Evolutionary conservation across 1,140 invertebrate species (phyloP).

Genomic region (Diorhabda carinulata): DNA sequence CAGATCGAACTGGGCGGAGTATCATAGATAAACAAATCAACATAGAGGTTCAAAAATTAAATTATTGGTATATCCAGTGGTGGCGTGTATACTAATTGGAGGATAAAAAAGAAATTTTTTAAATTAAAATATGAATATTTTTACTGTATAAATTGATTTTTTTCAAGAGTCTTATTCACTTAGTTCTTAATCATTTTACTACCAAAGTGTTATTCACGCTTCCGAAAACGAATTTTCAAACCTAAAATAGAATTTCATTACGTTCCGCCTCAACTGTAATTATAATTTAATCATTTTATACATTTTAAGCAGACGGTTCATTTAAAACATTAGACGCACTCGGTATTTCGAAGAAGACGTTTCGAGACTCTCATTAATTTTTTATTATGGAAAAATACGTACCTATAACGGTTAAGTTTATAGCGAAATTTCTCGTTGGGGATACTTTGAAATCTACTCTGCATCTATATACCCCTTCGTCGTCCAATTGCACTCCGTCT

Average conservation of each 20-base stretch:
- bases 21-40: too few species aligned
- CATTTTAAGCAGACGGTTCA: conserved; percentile 32
- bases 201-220: conserved; percentile 17
- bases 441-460: conserved; percentile 87
- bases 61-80: too few species aligned
- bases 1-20: too few species aligned
- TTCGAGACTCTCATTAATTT: conserved; percentile 23
- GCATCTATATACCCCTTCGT: conserved; percentile 82
- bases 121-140: too few species aligned
- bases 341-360: conserved; percentile 19
- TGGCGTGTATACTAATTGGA: too few species aligned
- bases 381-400: conserved; percentile 47
- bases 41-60: too few species aligned
- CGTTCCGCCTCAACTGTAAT: conserved; percentile 23
- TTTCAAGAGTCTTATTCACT: conserved; percentile 8
- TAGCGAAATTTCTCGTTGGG: conserved; percentile 83
- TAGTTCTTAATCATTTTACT: conserved; percentile 14
- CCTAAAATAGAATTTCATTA: conserved; percentile 33
- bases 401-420: conserved; percentile 89
- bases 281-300: conserved; percentile 35
- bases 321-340: conserved; percentile 6
- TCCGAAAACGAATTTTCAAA: conserved; percentile 19
- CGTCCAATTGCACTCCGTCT: conserved; percentile 73
- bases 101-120: too few species aligned
- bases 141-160: too few species aligned